Evolutionary conservation across 2,797 vertebrate species (phyloP).

Genomic region (Thaleichthys pacificus): DNA sequence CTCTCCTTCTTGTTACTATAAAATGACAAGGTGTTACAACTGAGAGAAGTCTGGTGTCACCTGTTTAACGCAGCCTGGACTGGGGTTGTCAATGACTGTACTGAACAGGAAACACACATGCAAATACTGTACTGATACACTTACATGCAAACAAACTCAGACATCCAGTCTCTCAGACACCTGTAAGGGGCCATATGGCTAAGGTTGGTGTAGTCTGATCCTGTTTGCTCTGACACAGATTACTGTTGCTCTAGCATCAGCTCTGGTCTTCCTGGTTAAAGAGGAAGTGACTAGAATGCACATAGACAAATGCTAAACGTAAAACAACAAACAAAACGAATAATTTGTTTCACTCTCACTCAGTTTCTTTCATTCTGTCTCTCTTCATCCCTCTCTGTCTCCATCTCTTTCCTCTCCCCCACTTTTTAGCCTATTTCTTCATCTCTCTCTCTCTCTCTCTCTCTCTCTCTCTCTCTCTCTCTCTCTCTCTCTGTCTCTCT

Average conservation of each 20-base stretch:
- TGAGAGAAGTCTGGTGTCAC: not conserved
- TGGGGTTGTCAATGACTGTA: too few species aligned
- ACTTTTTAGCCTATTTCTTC: conserved; percentile 8
- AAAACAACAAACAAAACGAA: too few species aligned
- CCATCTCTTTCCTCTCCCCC: not conserved
- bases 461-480: not conserved
- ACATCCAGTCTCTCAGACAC: too few species aligned
- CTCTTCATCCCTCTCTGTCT: not conserved
- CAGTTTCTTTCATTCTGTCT: not conserved
- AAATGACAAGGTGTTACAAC: too few species aligned
- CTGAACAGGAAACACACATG: not conserved
- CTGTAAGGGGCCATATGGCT: too few species aligned
- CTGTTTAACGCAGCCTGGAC: not conserved
- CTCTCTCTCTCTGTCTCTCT: conserved; percentile 5
- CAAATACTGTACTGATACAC: not conserved
- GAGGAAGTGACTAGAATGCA: too few species aligned
- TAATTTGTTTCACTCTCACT: not conserved
- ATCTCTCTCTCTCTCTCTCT: conserved; percentile 34
- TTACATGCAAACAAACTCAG: too few species aligned
- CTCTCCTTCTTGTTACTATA: too few species aligned
- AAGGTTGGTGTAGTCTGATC: conserved; percentile 44
- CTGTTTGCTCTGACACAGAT: conserved; percentile 56
- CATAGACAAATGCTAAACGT: too few species aligned
- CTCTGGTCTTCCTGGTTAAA: not conserved
- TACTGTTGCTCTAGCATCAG: conserved; percentile 32